These are phyloP conservation scores for Amazona guildingii DNA, from an alignment of 2,113 vertebrate species.

Conservation along the genomic window DNA sequence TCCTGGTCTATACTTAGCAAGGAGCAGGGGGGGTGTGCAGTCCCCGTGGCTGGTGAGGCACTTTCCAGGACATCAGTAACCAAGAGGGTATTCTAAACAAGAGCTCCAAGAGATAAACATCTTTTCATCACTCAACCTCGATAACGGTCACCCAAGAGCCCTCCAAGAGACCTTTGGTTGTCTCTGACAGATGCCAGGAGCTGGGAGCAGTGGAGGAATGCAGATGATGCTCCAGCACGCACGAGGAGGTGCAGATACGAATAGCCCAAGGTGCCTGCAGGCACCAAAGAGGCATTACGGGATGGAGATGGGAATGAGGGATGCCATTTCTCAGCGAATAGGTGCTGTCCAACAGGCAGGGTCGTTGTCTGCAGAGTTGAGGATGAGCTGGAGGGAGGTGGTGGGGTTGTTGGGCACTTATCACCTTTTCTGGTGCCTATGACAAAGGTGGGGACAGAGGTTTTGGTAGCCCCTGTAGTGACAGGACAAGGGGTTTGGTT, in stretches of 20 bases:
- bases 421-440: neutral
- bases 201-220: neutral
- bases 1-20: slow-evolving; percentile 51
- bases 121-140: neutral
- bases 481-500: neutral
- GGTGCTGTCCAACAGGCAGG: neutral
- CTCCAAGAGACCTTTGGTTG: neutral
- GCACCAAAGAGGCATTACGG: rapidly evolving
- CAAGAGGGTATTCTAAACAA: slow-evolving; percentile 56
- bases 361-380: rapidly evolving
- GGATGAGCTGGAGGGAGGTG: neutral
- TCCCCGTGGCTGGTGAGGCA: neutral
- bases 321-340: neutral
- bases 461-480: rapidly evolving
- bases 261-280: rapidly evolving
- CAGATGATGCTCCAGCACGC: neutral
- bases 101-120: slow-evolving; percentile 27
- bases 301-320: neutral
- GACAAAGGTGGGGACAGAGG: neutral
- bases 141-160: neutral
- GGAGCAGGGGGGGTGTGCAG: neutral
- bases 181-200: neutral
- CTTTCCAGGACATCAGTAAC: slow-evolving; percentile 48
- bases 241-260: rapidly evolving
- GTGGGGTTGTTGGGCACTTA: neutral